Evolutionary conservation across 2,797 vertebrate species (phyloP).

Genomic region (Apogon talboti): DNA sequence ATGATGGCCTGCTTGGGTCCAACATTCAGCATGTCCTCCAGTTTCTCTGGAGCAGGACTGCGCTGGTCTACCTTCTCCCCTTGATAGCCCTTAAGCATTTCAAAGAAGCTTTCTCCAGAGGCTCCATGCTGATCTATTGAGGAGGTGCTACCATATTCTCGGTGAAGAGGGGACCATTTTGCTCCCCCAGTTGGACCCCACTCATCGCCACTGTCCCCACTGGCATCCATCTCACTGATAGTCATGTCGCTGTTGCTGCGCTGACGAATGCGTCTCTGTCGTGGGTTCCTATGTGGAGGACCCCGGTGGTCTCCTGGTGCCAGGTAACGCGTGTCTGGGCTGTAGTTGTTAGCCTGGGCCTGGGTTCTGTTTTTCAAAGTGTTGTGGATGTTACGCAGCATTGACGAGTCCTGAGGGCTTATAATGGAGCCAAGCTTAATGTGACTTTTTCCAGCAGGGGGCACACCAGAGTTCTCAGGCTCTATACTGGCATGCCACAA

Average conservation of each 20-base stretch:
- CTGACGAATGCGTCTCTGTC: constrained; percentile 90
- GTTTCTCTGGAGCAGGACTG: constrained; percentile 87
- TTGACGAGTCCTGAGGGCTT: constrained; percentile 91
- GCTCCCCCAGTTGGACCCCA: constrained; percentile 87
- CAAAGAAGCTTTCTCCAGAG: constrained; percentile 93
- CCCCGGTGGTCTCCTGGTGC: constrained; percentile 88
- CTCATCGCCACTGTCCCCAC: constrained; percentile 93
- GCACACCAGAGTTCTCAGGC: constrained; percentile 55
- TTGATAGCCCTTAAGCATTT: constrained; percentile 93
- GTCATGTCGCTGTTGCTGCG: constrained; percentile 98
- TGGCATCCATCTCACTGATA: constrained; percentile 94
- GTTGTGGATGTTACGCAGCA: constrained; percentile 95
- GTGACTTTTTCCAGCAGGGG: constrained; percentile 86
- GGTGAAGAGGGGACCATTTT: constrained; percentile 93
- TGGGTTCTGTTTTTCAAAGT: constrained; percentile 91
- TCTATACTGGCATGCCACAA: constrained; percentile 72
- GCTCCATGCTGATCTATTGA: constrained; percentile 95
- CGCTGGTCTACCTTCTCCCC: constrained; percentile 90
- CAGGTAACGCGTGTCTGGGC: constrained; percentile 88
- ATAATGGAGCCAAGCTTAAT: constrained; percentile 89
- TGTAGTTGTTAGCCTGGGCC: constrained; percentile 72
- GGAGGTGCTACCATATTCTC: constrained; percentile 97
- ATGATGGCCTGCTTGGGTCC: constrained; percentile 85
- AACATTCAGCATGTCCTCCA: constrained; percentile 89
- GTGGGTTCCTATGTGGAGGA: constrained; percentile 87